Base-by-base conservation (phyloP, 2,888 invertebrate genomes). In the Trilocha varians region DNA sequence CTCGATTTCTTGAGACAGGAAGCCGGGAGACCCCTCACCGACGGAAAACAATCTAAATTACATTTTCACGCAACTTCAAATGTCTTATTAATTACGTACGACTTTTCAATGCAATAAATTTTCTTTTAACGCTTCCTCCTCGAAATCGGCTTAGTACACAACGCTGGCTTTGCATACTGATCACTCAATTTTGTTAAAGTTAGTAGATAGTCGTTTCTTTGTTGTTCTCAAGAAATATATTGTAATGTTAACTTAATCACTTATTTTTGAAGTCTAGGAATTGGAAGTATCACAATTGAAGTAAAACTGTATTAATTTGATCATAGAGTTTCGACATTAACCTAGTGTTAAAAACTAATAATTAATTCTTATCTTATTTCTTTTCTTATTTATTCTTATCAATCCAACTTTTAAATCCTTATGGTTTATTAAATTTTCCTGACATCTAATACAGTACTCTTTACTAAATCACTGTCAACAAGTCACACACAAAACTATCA, bases 41-140 rank as follows among this genome's bases (percentile, higher is more conserved):
- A 62, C 66, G 67, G 70, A 79, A 84, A 84, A 85, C 84, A 85
- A 84, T 85, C 84, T 84, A 85, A 85, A 85, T 85, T 85, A 85
- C 85, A 84, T 85, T 85, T 85, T 85, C 85, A 85, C 84, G 84
- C 84, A 82, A 85, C 85, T 85, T 82, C 83, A 85, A 84, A 84
- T 84, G 85, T 83, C 84, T 85, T 84, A 85, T 85, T 85, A 85
- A 85, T 85, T 85, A 79, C 80, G 64, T 67, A 72, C 70, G 83
- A 85, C 84, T 85, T 83, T 82, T 83, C 83, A 80, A 83, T 85
- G 84, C 80, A 63, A 85, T 85, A 84, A 83, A 85, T 85, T 84
- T 84, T 83, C 84, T 84, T 84, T 83, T 79, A 83, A 72, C 77
- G 77, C 69, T 71, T 71, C 67, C 70, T 66, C 52, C 60, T 63